These are phyloP conservation scores for Urocynchramus pylzowi DNA, from an alignment of 2,113 vertebrate genomes.

Conservation along the genomic window DNA sequence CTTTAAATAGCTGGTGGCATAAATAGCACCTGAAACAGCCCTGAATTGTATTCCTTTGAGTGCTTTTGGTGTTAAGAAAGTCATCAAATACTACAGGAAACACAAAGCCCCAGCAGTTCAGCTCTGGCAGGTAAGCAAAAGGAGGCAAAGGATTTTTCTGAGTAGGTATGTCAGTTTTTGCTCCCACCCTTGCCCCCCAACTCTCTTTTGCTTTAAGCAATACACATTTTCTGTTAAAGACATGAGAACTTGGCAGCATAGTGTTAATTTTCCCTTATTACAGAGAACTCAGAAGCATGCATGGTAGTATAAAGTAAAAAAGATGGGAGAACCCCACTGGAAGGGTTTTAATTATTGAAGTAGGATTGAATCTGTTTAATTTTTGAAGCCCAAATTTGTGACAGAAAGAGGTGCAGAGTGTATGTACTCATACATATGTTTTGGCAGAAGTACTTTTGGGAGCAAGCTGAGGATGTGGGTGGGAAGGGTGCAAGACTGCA, in stretches of 20 bases:
- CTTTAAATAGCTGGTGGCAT: neutral
- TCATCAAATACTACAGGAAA: neutral
- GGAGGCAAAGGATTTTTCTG: neutral
- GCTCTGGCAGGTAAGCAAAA: neutral
- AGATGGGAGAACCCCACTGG: neutral
- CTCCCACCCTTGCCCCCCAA: neutral
- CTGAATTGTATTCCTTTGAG: neutral
- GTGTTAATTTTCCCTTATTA: neutral
- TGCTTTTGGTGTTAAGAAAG: neutral
- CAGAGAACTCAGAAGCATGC: neutral
- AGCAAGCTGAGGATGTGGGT: neutral
- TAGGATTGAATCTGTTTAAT: neutral
- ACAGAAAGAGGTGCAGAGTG: neutral
- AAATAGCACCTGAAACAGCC: conserved; percentile 26
- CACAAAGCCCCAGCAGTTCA: neutral
- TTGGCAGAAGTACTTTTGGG: neutral
- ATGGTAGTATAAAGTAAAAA: neutral
- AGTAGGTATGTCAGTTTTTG: neutral
- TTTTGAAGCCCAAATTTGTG: neutral
- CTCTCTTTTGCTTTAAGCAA: neutral
- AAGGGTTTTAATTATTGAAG: neutral
- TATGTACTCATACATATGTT: neutral
- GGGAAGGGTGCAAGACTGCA: neutral
- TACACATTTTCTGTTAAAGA: neutral
- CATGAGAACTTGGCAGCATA: neutral